Percentiles rank a stretch among this genome's conserved stretches.
These are phyloP conservation scores for Eudyptes chrysolophus DNA, from an alignment of 2,113 vertebrate genomes.

Conservation along the genomic window DNA sequence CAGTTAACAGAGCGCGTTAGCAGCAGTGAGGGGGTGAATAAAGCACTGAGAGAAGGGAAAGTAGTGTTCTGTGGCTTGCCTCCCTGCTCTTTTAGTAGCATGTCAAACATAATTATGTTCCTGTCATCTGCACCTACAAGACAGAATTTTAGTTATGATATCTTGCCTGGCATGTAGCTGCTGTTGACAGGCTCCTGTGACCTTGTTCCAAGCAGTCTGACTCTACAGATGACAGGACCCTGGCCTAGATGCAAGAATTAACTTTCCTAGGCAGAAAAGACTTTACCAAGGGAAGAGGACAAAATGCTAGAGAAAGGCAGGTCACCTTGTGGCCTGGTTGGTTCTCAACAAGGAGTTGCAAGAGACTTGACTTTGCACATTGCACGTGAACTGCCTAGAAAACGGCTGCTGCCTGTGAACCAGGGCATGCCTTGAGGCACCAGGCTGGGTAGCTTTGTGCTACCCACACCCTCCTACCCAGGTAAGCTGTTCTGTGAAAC, in stretches of 20 bases:
- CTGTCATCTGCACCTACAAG: conserved; percentile 31
- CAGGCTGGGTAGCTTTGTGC: background rate
- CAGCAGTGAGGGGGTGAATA: background rate
- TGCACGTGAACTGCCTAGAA: background rate
- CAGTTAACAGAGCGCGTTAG: conserved; percentile 41
- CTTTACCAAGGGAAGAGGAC: background rate
- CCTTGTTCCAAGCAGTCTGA: background rate
- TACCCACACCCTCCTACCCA: background rate
- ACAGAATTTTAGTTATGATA: conserved; percentile 52
- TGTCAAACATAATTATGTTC: conserved; percentile 43
- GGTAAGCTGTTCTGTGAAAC: background rate
- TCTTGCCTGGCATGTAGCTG: conserved; percentile 22
- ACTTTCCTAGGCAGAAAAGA: background rate
- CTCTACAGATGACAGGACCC: conserved; percentile 1
- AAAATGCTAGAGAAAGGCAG: background rate
- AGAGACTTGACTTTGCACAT: background rate
- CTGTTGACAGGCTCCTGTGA: conserved; percentile 35
- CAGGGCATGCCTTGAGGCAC: background rate
- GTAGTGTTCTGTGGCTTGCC: background rate
- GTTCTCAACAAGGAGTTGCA: background rate
- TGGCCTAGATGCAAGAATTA: conserved; percentile 8
- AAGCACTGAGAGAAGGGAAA: conserved; percentile 1
- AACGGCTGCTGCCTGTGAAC: background rate
- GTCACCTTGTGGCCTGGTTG: background rate
- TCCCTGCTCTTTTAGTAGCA: conserved; percentile 19